Conservation (phyloP, 2,113 vertebrate genomes). For the Prionailurus bengalensis region DNA sequence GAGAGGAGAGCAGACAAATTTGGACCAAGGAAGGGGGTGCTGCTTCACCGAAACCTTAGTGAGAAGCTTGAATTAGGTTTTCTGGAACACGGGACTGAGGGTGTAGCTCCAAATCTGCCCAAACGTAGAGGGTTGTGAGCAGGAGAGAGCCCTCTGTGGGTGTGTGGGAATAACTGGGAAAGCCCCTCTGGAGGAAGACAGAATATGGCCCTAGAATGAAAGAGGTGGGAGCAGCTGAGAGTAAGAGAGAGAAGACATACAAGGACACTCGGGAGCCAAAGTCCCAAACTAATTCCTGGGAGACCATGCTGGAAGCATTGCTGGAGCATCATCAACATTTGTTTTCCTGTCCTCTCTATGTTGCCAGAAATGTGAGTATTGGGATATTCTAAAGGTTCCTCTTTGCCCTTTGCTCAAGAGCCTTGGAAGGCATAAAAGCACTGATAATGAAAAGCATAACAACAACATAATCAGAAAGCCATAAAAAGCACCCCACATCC, state of each 20-base stretch:
- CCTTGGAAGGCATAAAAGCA: not conserved
- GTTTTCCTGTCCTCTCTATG: not conserved
- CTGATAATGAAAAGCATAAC: not conserved
- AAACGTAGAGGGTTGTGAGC: not conserved
- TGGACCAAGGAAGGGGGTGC: not conserved
- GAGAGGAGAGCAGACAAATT: not conserved
- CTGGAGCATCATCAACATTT: not conserved
- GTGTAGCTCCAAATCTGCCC: not conserved
- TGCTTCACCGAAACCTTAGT: not conserved
- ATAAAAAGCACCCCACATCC: not conserved
- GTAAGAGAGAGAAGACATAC: too few relatives aligned
- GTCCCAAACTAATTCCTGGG: too few relatives aligned
- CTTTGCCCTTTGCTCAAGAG: conserved; percentile 8
- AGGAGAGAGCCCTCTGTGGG: not conserved
- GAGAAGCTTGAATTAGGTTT: not conserved
- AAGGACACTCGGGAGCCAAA: not conserved
- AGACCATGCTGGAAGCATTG: not conserved
- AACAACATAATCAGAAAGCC: not conserved
- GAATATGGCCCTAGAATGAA: not conserved
- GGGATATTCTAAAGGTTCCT: not conserved
- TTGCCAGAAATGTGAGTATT: not conserved
- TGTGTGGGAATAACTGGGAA: not conserved
- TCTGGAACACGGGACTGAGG: not conserved
- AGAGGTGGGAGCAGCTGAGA: not conserved
- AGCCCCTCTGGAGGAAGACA: not conserved